phyloP scores from a whole-genome alignment of 2,888 invertebrate genomes.

The Lagria hirta region DNA sequence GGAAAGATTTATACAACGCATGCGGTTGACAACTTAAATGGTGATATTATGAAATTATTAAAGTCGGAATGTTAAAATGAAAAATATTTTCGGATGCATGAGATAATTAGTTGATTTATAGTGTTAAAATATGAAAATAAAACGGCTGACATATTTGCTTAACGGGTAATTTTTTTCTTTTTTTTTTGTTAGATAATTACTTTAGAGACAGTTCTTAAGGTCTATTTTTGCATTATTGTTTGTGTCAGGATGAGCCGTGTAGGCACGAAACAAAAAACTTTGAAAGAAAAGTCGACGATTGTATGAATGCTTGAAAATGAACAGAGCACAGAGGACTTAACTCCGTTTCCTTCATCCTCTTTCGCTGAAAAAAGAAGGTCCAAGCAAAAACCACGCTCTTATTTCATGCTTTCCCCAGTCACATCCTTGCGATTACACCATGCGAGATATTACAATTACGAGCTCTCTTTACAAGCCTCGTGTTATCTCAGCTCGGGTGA shows the following conservation, averaged over 20 bases:
- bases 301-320: constrained; percentile 30
- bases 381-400: constrained; percentile 25
- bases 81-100: constrained; percentile 21
- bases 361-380: constrained; percentile 18
- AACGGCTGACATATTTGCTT: constrained; percentile 28
- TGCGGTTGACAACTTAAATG: constrained; percentile 17
- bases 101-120: constrained; percentile 28
- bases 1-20: constrained; percentile 7
- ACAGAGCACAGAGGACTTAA: constrained; percentile 27
- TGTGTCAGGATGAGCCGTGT: constrained; percentile 21
- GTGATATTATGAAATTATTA: constrained; percentile 15
- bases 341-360: constrained; percentile 27
- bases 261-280: constrained; percentile 22
- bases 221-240: constrained; percentile 27
- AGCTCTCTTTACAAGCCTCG: constrained; percentile 16
- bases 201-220: constrained; percentile 26
- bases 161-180: constrained; percentile 23
- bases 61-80: constrained; percentile 13
- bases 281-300: constrained; percentile 28
- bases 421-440: constrained; percentile 23
- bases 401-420: constrained; percentile 24
- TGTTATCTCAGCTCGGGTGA: constrained; percentile 20
- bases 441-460: constrained; percentile 28
- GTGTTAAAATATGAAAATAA: constrained; percentile 26
- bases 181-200: constrained; percentile 30